These are phyloP conservation scores for Drosophila borealis DNA, from an alignment of 2,888 invertebrate species.

Conservation along the genomic window DNA sequence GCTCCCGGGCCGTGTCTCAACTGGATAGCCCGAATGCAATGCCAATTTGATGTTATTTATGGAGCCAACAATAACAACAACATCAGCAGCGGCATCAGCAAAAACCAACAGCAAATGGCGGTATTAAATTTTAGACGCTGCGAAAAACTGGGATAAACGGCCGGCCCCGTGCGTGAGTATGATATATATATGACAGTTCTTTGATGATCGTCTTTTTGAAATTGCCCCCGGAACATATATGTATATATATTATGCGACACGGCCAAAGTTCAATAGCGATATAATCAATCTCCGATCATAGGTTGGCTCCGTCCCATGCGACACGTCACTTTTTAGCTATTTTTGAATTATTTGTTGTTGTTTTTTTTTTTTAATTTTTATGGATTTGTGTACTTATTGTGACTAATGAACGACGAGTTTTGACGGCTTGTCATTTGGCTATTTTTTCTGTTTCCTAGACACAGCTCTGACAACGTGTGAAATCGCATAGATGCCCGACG, in stretches of 20 bases:
- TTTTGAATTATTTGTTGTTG: conserved; percentile 14
- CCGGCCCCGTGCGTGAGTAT: neutral
- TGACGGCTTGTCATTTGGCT: conserved; percentile 70
- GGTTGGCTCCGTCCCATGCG: conserved; percentile 19
- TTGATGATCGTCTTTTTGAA: conserved; percentile 40
- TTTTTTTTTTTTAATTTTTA: conserved; percentile 20
- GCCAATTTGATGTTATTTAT: conserved; percentile 78
- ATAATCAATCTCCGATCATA: conserved; percentile 50
- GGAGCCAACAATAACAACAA: conserved; percentile 34
- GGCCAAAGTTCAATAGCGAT: conserved; percentile 51
- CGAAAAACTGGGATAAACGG: conserved; percentile 56
- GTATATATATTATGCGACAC: conserved; percentile 16
- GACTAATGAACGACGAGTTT: conserved; percentile 68
- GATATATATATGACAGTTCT: conserved; percentile 40
- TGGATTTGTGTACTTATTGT: conserved; percentile 47
- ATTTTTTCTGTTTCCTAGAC: conserved; percentile 14
- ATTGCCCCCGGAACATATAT: neutral
- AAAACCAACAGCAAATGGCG: conserved; percentile 33
- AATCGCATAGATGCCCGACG: conserved; percentile 41
- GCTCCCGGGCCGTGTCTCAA: conserved; percentile 58
- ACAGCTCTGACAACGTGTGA: conserved; percentile 66
- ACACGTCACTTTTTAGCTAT: conserved; percentile 35
- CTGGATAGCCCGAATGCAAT: conserved; percentile 69
- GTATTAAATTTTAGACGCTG: conserved; percentile 70
- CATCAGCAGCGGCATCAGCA: conserved; percentile 4